Evolutionary conservation across 2,888 invertebrate genomes (phyloP).

Genomic region (Drosophila nigricruria): DNA sequence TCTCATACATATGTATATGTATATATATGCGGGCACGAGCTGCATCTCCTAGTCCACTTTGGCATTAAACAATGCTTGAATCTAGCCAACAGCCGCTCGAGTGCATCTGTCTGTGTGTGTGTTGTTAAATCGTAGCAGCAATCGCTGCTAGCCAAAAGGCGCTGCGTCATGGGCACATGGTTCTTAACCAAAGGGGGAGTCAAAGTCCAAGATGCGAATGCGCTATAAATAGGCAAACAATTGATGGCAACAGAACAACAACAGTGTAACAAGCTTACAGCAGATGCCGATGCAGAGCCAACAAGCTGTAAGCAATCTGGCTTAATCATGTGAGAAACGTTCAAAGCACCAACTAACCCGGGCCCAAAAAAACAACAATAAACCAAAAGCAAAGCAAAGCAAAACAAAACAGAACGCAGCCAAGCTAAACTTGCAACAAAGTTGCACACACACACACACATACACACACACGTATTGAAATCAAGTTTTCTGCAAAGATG

Average conservation of each 20-base stretch:
- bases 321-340: slow-evolving; percentile 81
- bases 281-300: slow-evolving; percentile 25
- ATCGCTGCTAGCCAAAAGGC: slow-evolving; percentile 35
- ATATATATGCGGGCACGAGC: slow-evolving; percentile 51
- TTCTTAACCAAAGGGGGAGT: slow-evolving; percentile 43
- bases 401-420: slow-evolving; percentile 25
- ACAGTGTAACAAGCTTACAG: slow-evolving; percentile 3
- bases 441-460: slow-evolving; percentile 36
- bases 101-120: slow-evolving; percentile 46
- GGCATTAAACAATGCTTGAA: slow-evolving; percentile 69
- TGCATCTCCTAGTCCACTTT: slow-evolving; percentile 30
- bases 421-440: slow-evolving; percentile 45
- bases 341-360: slow-evolving; percentile 48
- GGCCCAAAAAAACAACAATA: slow-evolving; percentile 46
- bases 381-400: slow-evolving; percentile 20
- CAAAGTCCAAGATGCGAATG: slow-evolving; percentile 68
- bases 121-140: slow-evolving; percentile 60
- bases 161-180: slow-evolving; percentile 69
- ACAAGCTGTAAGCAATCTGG: slow-evolving; percentile 75
- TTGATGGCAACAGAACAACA: slow-evolving; percentile 31
- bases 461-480: slow-evolving; percentile 22
- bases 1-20: background rate
- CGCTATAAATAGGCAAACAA: slow-evolving; percentile 74
- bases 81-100: slow-evolving; percentile 57
- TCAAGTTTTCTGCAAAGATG: slow-evolving; percentile 53